Evolutionary conservation across 2,888 invertebrate species (phyloP), one percentile per base, ranked within the genome.

Genomic region (Phragmatobia fuliginosa): DNA sequence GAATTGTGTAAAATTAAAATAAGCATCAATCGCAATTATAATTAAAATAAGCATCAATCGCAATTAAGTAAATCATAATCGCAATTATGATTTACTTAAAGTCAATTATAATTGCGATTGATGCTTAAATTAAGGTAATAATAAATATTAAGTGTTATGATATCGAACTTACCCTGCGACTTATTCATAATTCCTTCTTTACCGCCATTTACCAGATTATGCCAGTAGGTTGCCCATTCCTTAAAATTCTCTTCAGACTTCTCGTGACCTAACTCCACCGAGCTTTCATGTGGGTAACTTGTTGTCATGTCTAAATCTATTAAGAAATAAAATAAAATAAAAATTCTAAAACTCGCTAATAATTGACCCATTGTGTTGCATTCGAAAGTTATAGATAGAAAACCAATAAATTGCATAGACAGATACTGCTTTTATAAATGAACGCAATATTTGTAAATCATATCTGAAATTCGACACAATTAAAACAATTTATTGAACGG

Each of bases 201-300:
- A 68, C 86, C 87, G 32, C 87, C 80, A 2, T 78, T 72, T 33
- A 84, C 75, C 28, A 88, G 88, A 2, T 85, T 69, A 8, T 80
- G 82, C 94, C 94, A 95, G 76, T 90, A 94, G 41, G 86, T 88
- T 38, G 87, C 80, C 94, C 94, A 95, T 56, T 91, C 91, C 62
- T 87, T 87, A 78, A 88, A 93, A 0, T 84, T 84, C 70, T 93
- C 92, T 67, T 94, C 93, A 0, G 94, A 92, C 76, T 91, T 92
- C 63, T 94, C 94, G 8, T 79, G 84, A 10, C 77, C 94, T 1
- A 95, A 83, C 58, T 88, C 78, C 0, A 84, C 75, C 0, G 91
- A 91, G 76, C 92, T 90, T 45, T 92, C 92, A 79, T 92, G 90
- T 0, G 90, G 89, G 73, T 85, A 90, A 62, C 71, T 85, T 2